Percentiles rank a stretch among this genome's conserved stretches.
These are phyloP conservation scores for Boulengerochromis microlepis DNA, from an alignment of 2,113 vertebrate genomes.

Conservation along the genomic window DNA sequence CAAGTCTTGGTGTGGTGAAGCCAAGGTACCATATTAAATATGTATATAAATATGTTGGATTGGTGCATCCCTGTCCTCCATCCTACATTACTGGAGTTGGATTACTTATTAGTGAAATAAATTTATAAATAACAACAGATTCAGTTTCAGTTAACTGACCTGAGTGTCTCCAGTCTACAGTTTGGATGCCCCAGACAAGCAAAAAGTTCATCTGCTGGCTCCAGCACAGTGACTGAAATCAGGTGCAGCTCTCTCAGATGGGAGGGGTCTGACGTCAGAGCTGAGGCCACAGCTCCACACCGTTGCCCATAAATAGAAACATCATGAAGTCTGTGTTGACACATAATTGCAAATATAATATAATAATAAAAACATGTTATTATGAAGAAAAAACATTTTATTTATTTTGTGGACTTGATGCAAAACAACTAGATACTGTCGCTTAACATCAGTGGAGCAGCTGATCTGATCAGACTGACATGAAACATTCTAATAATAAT, in stretches of 20 bases:
- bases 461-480: too few relatives aligned
- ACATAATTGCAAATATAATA: neutral
- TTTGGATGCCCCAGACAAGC: fast-evolving
- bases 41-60: too few relatives aligned
- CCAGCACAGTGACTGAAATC: neutral
- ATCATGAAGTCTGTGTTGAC: neutral
- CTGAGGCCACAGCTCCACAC: fast-evolving
- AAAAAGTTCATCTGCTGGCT: too few relatives aligned
- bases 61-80: too few relatives aligned
- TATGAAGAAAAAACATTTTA: fast-evolving
- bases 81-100: too few relatives aligned
- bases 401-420: neutral
- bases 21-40: too few relatives aligned
- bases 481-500: too few relatives aligned
- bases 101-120: neutral
- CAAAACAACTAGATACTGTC: neutral
- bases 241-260: neutral
- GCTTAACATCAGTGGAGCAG: too few relatives aligned
- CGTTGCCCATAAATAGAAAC: fast-evolving
- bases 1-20: too few relatives aligned
- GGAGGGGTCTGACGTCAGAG: neutral
- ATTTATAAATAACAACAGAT: neutral
- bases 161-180: neutral
- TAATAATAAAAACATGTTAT: neutral
- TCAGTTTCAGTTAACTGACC: neutral